Evolutionary conservation across 1,140 invertebrate species (phyloP), one percentile per base, ranked within the genome.

Genomic region (Drosophila ficusphila): DNA sequence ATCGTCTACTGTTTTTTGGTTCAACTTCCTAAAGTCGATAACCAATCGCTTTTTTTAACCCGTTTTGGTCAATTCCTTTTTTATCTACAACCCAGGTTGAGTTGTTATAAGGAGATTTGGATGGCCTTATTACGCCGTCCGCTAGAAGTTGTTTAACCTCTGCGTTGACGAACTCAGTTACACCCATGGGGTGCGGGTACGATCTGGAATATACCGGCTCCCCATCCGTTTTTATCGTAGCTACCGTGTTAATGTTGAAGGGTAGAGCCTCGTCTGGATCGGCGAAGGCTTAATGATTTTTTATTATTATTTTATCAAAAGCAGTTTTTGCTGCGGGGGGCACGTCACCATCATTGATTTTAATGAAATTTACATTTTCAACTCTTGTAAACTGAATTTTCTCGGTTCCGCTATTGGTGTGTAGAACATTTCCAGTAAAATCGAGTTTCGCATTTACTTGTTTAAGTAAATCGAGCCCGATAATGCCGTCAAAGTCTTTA

Each of bases 361-460:
- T 27, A 7, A 25, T 48, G 29, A 39, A 41, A 46, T 48, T 39
- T 19, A 60, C 56, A 23, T 47, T 34, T 33, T 39, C 9, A 23
- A 19, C 6, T 27, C 6, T 16, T 14, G 12, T 19, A 33, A 36
- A 25, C 34, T 19, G 9, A n/a, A 23, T 18, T 39, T 29, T 19
- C 25, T 36, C 31, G 6, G 7, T n/a, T 27, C 16, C 23, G 52
- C 29, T 42, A n/a, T 23, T 21, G 12, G 34, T 21, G n/a, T 48
- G 33, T 0, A 33, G 4, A 11, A 29, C 16, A 23, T 60, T 60
- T 48, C 48, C 31, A 12, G 39, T 41, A 41, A 53, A 25, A 21
- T 54, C 52, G 6, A 27, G 25, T 1, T 36, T 36, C 39, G 14
- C 14, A 27, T 27, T 27, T 5, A 27, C 25, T 27, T 27, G 25